Evolutionary conservation across 1,140 invertebrate genomes (phyloP).

Genomic region (Drosophila repleta): DNA sequence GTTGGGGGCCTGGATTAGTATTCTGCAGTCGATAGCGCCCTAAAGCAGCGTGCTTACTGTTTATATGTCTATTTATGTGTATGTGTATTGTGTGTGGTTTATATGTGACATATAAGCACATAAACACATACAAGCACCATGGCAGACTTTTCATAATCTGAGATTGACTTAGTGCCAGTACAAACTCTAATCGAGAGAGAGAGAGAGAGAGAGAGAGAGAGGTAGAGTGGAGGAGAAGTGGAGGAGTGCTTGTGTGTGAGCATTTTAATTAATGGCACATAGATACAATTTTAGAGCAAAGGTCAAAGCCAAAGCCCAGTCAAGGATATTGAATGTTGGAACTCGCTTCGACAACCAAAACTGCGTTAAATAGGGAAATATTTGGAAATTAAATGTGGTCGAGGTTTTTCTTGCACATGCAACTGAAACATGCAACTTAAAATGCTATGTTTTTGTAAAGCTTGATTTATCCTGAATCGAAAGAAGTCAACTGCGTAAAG

Average conservation of each 20-base stretch:
- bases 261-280: conserved; percentile 59
- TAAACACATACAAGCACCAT: conserved; percentile 9
- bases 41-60: too few species aligned
- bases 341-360: conserved; percentile 27
- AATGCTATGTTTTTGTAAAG: too few species aligned
- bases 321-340: conserved; percentile 35
- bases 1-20: too few species aligned
- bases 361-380: conserved; percentile 12
- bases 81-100: neutral
- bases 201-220: too few species aligned
- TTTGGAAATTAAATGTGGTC: conserved; percentile 30
- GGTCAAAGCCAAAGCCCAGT: conserved; percentile 19
- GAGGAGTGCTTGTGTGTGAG: conserved; percentile 4
- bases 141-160: conserved; percentile 21
- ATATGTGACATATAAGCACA: conserved; percentile 13
- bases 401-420: too few species aligned
- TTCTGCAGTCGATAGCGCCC: too few species aligned
- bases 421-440: too few species aligned
- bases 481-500: too few species aligned
- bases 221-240: too few species aligned
- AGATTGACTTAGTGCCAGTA: too few species aligned
- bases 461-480: too few species aligned
- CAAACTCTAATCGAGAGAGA: neutral
- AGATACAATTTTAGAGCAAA: conserved; percentile 39
- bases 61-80: too few species aligned